These are phyloP conservation scores for Notodonta ziczac DNA, from an alignment of 2,888 invertebrate species.

Conservation along the genomic window DNA sequence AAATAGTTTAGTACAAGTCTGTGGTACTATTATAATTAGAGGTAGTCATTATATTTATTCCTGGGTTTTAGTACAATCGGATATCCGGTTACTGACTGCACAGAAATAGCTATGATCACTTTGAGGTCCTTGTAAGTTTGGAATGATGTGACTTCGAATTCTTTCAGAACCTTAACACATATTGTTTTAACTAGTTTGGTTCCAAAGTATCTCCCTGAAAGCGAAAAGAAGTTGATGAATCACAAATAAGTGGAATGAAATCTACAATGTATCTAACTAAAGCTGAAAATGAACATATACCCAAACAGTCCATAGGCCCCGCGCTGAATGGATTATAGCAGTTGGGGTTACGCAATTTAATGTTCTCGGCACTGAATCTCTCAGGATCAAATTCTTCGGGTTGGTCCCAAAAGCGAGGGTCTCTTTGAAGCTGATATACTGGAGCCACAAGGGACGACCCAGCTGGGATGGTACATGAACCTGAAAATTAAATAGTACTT, in stretches of 20 bases:
- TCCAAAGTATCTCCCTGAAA: slow-evolving; percentile 67
- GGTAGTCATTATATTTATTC: slow-evolving; percentile 13
- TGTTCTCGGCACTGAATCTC: slow-evolving; percentile 62
- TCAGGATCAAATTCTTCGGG: slow-evolving; percentile 71
- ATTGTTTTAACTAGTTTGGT: slow-evolving; percentile 66
- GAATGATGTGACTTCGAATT: slow-evolving; percentile 55
- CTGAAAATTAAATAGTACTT: slow-evolving; percentile 36
- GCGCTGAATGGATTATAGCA: slow-evolving; percentile 71
- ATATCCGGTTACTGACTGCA: slow-evolving; percentile 55
- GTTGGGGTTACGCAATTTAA: slow-evolving; percentile 53
- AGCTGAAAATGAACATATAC: slow-evolving; percentile 36
- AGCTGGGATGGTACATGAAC: slow-evolving; percentile 58
- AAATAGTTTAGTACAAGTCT: too few species aligned
- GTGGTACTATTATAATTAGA: too few species aligned
- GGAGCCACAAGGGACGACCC: slow-evolving; percentile 63
- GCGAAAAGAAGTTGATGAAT: neutral
- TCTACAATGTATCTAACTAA: neutral
- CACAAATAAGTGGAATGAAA: neutral
- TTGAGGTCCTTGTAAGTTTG: slow-evolving; percentile 58
- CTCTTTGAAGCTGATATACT: slow-evolving; percentile 66
- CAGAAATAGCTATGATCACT: slow-evolving; percentile 61
- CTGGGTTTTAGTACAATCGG: slow-evolving; percentile 53
- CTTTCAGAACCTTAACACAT: slow-evolving; percentile 52
- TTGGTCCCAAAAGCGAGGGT: slow-evolving; percentile 60
- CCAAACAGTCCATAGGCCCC: slow-evolving; percentile 76